Base-by-base conservation (phyloP, 2,888 invertebrate genomes). In the Diabrotica balteata region DNA sequence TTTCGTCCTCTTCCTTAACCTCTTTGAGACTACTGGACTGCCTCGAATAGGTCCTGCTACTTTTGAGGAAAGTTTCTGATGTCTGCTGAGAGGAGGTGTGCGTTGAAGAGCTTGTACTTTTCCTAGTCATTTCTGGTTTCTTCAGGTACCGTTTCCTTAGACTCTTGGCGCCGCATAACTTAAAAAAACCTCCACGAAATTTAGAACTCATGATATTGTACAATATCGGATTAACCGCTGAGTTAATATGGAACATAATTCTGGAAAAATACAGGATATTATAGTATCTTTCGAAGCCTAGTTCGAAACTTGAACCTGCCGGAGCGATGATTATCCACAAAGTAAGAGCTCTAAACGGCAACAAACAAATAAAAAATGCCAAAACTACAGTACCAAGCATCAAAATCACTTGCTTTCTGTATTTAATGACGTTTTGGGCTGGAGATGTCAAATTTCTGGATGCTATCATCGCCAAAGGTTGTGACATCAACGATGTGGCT, bases 201-300 rank as follows among this genome's bases (percentile, higher is more conserved):
- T 95, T 96, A 1, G 95, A 93, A 67, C 95, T 95, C 91, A 96
- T 94, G 64, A 96, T 88, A 82, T 95, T 96, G 84, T 96, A 96
- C 61, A 96, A 85, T 78, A 96, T 93, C 9, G 96, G 96, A 86
- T 96, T 96, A 64, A 95, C 90, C 9, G 95, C 95, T 58, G 95
- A 95, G 84, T 96, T 96, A 63, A 95, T 88, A 84, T 95, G 95
- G 74, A 94, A 86, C 92, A 96, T 93, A 63, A 95, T 90, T 74
- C 96, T 89, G 80, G 93, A 93, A 84, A 95, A 93, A 84, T 93
- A 94, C 71, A 96, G 86, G 69, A 95, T 86, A 81, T 91, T 92
- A 84, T 93, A 94, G 83, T 93, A 96, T 63, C 89, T 89, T 75
- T 95, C 93, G 79, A 93, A 86, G 69, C 95, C 94, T 46, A 88